phyloP scores from a whole-genome alignment of 2,113 vertebrate genomes.

The Numida meleagris region DNA sequence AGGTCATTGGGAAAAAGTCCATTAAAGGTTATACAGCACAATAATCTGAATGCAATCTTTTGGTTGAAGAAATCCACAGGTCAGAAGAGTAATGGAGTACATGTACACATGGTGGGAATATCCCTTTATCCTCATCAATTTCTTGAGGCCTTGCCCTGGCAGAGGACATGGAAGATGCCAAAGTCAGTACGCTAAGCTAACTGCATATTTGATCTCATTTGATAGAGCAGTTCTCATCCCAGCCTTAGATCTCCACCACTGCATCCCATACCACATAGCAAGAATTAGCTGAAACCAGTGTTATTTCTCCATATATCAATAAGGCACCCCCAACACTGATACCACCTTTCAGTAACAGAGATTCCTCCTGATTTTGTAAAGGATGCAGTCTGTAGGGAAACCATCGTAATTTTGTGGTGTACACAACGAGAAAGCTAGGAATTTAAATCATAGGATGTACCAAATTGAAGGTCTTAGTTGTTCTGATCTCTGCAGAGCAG shows the following conservation, averaged over 20 bases:
- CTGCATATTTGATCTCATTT: background rate
- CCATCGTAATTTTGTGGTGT: background rate
- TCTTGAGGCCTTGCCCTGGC: background rate
- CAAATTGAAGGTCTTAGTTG: background rate
- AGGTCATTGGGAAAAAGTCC: background rate
- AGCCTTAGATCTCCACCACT: background rate
- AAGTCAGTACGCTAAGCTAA: background rate
- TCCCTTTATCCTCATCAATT: background rate
- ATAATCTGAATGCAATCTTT: background rate
- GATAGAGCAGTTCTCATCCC: background rate
- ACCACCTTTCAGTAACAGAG: background rate
- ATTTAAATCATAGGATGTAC: background rate
- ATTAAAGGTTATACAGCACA: background rate
- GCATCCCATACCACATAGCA: background rate
- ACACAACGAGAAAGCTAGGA: background rate
- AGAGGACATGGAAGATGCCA: background rate
- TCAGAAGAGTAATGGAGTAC: background rate
- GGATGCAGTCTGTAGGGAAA: background rate
- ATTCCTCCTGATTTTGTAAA: background rate
- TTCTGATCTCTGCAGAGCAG: background rate
- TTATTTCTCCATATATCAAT: fast-evolving
- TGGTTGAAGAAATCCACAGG: background rate
- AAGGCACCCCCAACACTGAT: background rate
- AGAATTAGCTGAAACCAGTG: too few relatives aligned
- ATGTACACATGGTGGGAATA: fast-evolving